Percentiles rank a stretch among this genome's conserved stretches.
These are phyloP conservation scores for Athrips mouffetella DNA, from an alignment of 2,888 invertebrate genomes.

Conservation along the genomic window DNA sequence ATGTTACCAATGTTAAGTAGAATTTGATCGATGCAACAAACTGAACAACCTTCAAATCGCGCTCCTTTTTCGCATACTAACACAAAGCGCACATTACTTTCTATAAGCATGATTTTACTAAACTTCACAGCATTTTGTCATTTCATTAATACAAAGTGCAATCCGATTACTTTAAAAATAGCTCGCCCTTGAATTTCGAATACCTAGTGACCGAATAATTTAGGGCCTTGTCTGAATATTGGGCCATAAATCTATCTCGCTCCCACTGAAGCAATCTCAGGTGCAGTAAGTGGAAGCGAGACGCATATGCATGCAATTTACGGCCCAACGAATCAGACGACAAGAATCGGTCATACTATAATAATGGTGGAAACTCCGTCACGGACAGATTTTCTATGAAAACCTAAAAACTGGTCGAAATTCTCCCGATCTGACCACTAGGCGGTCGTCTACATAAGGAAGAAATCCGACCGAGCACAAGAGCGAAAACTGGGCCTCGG, in stretches of 20 bases:
- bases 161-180: constrained; percentile 8
- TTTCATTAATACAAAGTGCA: constrained; percentile 14
- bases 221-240: too few relatives aligned
- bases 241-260: too few relatives aligned
- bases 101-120: constrained; percentile 12
- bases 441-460: background rate
- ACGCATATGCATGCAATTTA: too few relatives aligned
- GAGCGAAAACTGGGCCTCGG: constrained; percentile 19
- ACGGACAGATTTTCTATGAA: too few relatives aligned
- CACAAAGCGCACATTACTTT: constrained; percentile 33
- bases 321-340: too few relatives aligned
- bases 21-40: background rate
- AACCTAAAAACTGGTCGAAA: too few relatives aligned
- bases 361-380: too few relatives aligned
- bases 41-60: too few relatives aligned
- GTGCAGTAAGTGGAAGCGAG: too few relatives aligned
- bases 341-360: too few relatives aligned
- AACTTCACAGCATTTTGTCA: constrained; percentile 25
- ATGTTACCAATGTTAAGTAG: background rate
- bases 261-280: too few relatives aligned
- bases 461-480: background rate
- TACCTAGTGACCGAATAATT: background rate
- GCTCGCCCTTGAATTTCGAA: constrained; percentile 7
- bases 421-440: too few relatives aligned
- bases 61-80: constrained; percentile 6